A percentile compares a stretch with the other conserved stretches of the same genome.
phyloP scores from a whole-genome alignment of 1,140 invertebrate genomes.

The Drosophila melanogaster region Release_6_plus_ISO1_MT NT_033779.5:2453001-2453500 shows the following conservation, averaged over 20 bases:
- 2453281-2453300: slow-evolving; percentile 52
- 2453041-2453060: slow-evolving; percentile 35
- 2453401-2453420: slow-evolving; percentile 38
- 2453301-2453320: neutral
- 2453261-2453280: slow-evolving; percentile 66
- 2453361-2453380: slow-evolving; percentile 77
- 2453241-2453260: slow-evolving; percentile 43
- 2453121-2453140: slow-evolving; percentile 70
- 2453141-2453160: slow-evolving; percentile 71
- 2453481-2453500: slow-evolving; percentile 4
- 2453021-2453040: slow-evolving; percentile 67
- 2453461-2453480: slow-evolving; percentile 15
- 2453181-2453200: slow-evolving; percentile 38
- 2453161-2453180: slow-evolving; percentile 31
- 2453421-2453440: slow-evolving; percentile 62
- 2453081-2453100: slow-evolving; percentile 37
- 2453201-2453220: slow-evolving; percentile 23
- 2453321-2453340: slow-evolving; percentile 66
- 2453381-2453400: slow-evolving; percentile 51
- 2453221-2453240: slow-evolving; percentile 27
- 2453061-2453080: slow-evolving; percentile 21
- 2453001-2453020: slow-evolving; percentile 56
- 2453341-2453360: slow-evolving; percentile 37
- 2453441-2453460: slow-evolving; percentile 61
- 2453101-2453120: slow-evolving; percentile 64